These are phyloP conservation scores for Manis pentadactyla DNA, from an alignment of 2,797 vertebrate species.

Conservation along the genomic window DNA sequence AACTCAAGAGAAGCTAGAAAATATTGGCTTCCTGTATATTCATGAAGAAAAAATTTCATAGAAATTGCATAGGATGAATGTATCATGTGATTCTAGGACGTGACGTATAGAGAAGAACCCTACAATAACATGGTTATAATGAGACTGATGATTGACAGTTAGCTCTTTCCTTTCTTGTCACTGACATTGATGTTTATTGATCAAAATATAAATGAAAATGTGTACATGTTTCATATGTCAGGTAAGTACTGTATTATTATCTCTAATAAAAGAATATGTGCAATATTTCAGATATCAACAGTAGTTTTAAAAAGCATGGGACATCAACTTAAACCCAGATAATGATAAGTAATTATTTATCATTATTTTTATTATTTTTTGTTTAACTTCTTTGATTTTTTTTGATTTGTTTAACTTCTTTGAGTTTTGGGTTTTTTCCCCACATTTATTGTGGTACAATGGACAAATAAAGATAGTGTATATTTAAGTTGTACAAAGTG, in stretches of 20 bases:
- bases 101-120: not conserved
- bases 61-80: not conserved
- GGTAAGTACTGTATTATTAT: not conserved
- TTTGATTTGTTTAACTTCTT: not conserved
- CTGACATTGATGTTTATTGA: not conserved
- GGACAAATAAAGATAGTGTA: not conserved
- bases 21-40: not conserved
- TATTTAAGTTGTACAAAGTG: not conserved
- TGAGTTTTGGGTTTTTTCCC: not conserved
- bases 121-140: not conserved
- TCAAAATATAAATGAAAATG: not conserved
- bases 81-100: not conserved
- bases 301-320: not conserved
- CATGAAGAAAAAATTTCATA: not conserved
- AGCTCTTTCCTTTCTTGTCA: not conserved
- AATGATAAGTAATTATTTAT: not conserved
- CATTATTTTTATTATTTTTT: not conserved
- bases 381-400: not conserved
- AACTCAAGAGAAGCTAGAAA: constrained; percentile 1
- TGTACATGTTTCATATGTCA: not conserved
- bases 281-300: not conserved
- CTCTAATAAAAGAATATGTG: not conserved
- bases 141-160: not conserved
- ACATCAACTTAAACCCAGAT: not conserved
- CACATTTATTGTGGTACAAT: not conserved